Base-by-base conservation (phyloP, 2,888 invertebrate species). In the Callinectes sapidus region DNA sequence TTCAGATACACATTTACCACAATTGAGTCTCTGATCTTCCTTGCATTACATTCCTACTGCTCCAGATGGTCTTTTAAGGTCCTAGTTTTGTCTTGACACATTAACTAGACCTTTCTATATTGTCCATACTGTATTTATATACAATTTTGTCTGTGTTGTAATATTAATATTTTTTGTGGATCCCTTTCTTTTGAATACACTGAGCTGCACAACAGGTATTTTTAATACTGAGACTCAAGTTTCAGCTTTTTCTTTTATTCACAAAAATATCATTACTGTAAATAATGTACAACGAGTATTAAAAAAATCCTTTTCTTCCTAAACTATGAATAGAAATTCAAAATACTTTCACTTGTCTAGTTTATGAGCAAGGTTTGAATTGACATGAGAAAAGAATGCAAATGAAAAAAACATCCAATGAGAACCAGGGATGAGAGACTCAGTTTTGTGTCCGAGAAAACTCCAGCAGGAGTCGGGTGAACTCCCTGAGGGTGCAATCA, bases 401-500 rank as follows among this genome's bases (percentile, higher is more conserved):
- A 71, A 13, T n/a, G 71, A 28, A 28, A n/a, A 71, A 71, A 13
- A 71, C 71, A 71, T n/a, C 0, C 48, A 23, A 10, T 18, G 42
- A 42, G 28, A 48, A n/a, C 42, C n/a, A 86, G 0, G 28, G 86
- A 42, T 8, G 28, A 71, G 71, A 81, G 13, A 90, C 55, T 71
- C 39, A 88, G 61, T 89, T 91, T 66, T 93, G 91, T 71, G 92
- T 89, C 71, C 90, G 90, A 28, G 94, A 92, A 85, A 94, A 94
- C 55, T 91, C 87, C 3, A 91, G 42, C 48, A 94, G 77, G 32
- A 93, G 92, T 39, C 39, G 55, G 48, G 86, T 88, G 85, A 95
- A 92, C 28, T 95, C 91, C 28, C 35, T 89, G 23, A 95, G 94
- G 28, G 94, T 94, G 87, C 95, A 95, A 93, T 95, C 94, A 16